Evolutionary conservation across 2,888 invertebrate genomes (phyloP), one percentile per base, ranked within the genome.

Genomic region (Acronicta aceris): DNA sequence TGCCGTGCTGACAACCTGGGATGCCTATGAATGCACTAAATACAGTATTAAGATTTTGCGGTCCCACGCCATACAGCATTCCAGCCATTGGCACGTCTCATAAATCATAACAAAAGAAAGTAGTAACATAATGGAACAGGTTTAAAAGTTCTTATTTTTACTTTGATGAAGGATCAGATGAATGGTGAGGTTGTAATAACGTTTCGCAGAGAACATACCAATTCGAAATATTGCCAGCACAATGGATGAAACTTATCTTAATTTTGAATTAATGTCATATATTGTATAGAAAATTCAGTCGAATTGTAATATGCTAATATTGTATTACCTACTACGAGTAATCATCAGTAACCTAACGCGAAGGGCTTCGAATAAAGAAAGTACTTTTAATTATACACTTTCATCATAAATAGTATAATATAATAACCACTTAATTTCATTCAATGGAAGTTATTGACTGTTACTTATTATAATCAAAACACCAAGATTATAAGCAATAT

Each of bases 401-500:
- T 13, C 13, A n/a, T 38, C n/a, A n/a, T 38, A 38, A 38, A 38
- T 38, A 6, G n/a, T 5, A n/a, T n/a, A 1, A 1, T 12, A 1
- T 4, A 38, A 38, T 59, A 25, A 36, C 27, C 30, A 51, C 51
- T 47, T 48, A 25, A 51, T 65, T 65, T 36, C 47, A 45, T 45
- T 59, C 62, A 65, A 71, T 61, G 45, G 25, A 58, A 47, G 41
- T 52, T 42, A 55, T 59, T 57, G 5, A 33, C 0, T n/a, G n/a
- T 60, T 53, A 59, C 46, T 56, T 64, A 54, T 66, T 64, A 52
- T 60, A 65, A 61, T 57, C 25, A 58, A 59, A 60, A 60, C 51
- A 69, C 47, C 46, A 45, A 12, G 50, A 45, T 59, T 56, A 21
- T 68, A 64, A 74, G 68, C 46, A 50, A 21, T 47, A 62, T 47